Percentiles rank a stretch among this genome's conserved stretches.
phyloP scores from a whole-genome alignment of 2,113 vertebrate species.

The Plectropomus leopardus region DNA sequence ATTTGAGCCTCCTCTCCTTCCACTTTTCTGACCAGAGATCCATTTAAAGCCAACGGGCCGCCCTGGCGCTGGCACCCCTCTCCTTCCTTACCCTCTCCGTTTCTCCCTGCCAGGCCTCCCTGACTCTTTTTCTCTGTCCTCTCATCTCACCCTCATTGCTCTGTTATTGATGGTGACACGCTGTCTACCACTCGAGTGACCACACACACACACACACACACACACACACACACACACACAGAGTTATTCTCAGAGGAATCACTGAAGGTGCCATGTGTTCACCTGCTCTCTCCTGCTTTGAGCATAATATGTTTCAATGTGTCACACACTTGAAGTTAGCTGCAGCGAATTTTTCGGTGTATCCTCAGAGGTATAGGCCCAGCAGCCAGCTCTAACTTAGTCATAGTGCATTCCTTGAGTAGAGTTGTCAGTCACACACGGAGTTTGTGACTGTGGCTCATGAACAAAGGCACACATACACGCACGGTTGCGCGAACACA shows the following conservation, averaged over 20 bases:
- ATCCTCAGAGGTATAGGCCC: conserved; percentile 57
- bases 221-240: conserved; percentile 8
- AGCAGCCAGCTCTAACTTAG: conserved; percentile 54
- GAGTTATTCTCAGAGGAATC: conserved; percentile 33
- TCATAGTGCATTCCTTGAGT: conserved; percentile 55
- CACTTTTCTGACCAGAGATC: conserved; percentile 86
- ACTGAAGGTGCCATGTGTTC: conserved; percentile 44
- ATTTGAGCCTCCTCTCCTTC: conserved; percentile 85
- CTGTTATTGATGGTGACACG: conserved; percentile 84
- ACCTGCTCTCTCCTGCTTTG: conserved; percentile 50
- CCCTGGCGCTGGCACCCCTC: conserved; percentile 75
- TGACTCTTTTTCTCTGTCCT: conserved; percentile 71
- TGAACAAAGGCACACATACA: conserved; percentile 55
- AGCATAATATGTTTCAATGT: conserved; percentile 55
- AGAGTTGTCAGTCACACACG: conserved; percentile 67
- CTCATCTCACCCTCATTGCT: conserved; percentile 77
- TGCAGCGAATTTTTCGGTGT: conserved; percentile 30
- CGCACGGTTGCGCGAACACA: neutral
- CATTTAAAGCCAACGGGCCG: conserved; percentile 81
- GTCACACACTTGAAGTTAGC: conserved; percentile 56
- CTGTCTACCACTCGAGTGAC: conserved; percentile 77
- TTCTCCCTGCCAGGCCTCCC: conserved; percentile 72
- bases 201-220: conserved; percentile 44
- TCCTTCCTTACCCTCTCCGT: conserved; percentile 66
- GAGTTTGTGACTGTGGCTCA: conserved; percentile 54